These are phyloP conservation scores for Biston stratarius DNA, from an alignment of 2,888 invertebrate species.

Conservation along the genomic window DNA sequence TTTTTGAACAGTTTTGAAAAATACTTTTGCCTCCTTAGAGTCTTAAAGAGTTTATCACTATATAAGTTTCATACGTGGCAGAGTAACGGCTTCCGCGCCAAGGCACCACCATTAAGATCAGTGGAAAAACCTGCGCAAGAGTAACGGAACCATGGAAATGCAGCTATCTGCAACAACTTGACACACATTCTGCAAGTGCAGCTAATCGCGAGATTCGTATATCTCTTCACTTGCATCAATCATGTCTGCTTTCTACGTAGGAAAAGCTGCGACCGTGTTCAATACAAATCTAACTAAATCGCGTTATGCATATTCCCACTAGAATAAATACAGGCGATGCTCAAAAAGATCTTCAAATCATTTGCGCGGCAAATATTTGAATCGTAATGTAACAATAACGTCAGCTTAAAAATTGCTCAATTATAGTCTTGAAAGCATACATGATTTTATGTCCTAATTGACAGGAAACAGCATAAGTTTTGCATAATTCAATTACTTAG, in stretches of 20 bases:
- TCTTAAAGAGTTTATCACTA: conserved; percentile 6
- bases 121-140: conserved; percentile 69
- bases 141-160: conserved; percentile 67
- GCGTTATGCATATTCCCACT: neutral
- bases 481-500: neutral
- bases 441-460: neutral
- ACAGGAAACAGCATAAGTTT: neutral
- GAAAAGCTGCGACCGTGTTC: conserved; percentile 19
- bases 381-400: too few species aligned
- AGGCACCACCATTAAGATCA: conserved; percentile 61
- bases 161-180: conserved; percentile 57
- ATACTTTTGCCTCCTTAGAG: neutral
- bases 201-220: conserved; percentile 52
- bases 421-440: neutral
- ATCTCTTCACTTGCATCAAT: conserved; percentile 44
- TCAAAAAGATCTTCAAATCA: neutral
- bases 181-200: conserved; percentile 56
- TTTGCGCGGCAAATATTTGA: neutral
- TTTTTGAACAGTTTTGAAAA: neutral
- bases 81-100: conserved; percentile 69
- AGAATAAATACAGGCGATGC: too few species aligned
- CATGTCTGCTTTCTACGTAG: conserved; percentile 39
- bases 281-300: conserved; percentile 1
- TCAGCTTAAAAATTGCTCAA: too few species aligned
- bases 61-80: conserved; percentile 63